These are phyloP conservation scores for Bubalus kerabau DNA, from an alignment of 2,113 vertebrate genomes.

Conservation along the genomic window DNA sequence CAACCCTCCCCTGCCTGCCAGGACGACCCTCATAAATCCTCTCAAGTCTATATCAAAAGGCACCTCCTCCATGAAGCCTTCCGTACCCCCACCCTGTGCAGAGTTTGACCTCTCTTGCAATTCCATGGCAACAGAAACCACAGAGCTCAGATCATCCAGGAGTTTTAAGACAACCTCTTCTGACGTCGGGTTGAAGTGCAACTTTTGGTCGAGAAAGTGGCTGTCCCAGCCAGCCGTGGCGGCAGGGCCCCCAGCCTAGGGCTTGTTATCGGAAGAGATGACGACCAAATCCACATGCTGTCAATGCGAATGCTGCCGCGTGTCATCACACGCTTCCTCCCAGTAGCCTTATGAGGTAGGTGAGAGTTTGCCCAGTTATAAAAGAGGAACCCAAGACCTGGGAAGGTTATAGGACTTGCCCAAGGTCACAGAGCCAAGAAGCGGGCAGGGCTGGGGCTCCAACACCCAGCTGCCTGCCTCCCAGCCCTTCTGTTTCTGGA, in stretches of 20 bases:
- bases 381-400: not conserved
- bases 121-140: not conserved
- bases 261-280: not conserved
- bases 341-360: not conserved
- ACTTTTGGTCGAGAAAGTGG: not conserved
- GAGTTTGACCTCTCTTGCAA: not conserved
- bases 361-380: not conserved
- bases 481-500: not conserved
- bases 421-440: not conserved
- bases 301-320: not conserved
- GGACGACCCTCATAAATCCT: not conserved
- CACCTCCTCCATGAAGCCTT: not conserved
- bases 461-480: not conserved
- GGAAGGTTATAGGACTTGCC: not conserved
- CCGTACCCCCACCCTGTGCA: not conserved
- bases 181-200: not conserved
- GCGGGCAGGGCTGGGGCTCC: not conserved
- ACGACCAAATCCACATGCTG: not conserved
- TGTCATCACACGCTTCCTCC: not conserved
- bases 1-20: not conserved
- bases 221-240: not conserved
- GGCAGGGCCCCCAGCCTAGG: no score
- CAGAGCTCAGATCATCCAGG: not conserved
- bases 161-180: not conserved
- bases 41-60: not conserved